Evolutionary conservation across 1,140 invertebrate species (phyloP), one percentile per base, ranked within the genome.

Genomic region (Uloborus diversus): DNA sequence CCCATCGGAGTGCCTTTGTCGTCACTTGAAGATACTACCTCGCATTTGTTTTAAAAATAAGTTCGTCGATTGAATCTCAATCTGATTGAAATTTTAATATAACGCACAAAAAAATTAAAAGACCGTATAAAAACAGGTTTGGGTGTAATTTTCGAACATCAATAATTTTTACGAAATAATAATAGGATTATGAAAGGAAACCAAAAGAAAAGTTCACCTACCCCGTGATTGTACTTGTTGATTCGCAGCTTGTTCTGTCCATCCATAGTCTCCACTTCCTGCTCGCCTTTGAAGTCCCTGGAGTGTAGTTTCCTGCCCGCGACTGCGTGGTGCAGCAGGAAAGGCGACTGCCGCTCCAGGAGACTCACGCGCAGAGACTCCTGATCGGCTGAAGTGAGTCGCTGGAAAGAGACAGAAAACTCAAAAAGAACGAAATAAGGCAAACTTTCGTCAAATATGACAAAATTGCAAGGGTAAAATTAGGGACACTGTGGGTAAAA

Each of bases 171-270:
- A 17, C 20, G 23, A n/a, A 53, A 53, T 11, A 17, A 53, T 20
- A 4, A 11, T 11, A 53, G 51, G 2, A 1, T 1, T 17, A 23
- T 7, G 51, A 56, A 20, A 56, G 23, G 2, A 17, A 42, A 42
- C n/a, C 7, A 14, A 53, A 20, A 53, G 11, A 17, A 13, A 56
- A 20, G n/a, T 13, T n/a, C 13, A 81, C 82, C 83, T 84, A 89
- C 88, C 76, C 87, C 86, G 75, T 86, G 88, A 30, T 87, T 86
- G 82, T 89, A 89, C 82, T 87, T 88, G 82, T 86, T 88, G 7
- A 91, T 84, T 23, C 90, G 85, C 2, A 91, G 81, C 33, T 83
- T 86, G 62, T 86, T 84, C 3, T 85, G 84, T 13, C 82, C 78
- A 59, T 87, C 81, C 7, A 85, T 81, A 0, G 86, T 85, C 42